Evolutionary conservation across 1,140 invertebrate genomes (phyloP), one percentile per base, ranked within the genome.

Genomic region (Forficula auricularia): DNA sequence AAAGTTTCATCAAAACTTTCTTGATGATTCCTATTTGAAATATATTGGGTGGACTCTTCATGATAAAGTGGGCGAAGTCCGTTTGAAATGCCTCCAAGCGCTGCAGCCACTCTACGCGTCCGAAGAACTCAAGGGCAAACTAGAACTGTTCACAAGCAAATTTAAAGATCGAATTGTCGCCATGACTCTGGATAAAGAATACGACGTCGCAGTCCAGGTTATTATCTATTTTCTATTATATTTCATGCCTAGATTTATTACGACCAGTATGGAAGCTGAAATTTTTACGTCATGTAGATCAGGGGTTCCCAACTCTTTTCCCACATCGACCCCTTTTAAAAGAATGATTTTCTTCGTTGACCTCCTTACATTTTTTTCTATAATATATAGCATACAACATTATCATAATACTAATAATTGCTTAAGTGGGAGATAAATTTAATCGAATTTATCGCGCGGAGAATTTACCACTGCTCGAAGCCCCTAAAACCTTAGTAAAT

Each of bases 1-100:
- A 55, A 92, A 92, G 55, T 97, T 97, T 63, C 92, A 96, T 31
- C 82, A 89, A 46, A 90, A 96, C 61, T 99, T 98, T 58, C 64
- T 90, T 0, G 94, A 98, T 61, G 95, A 99, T 67, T 86, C 90
- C 0, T 99, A 98, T 59, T 67, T 99, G 3, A 99, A 99, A 62
- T 99, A 99, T 55, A 95, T 99, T 53, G 96, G 95, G 42, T 99
- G 96, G 96, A 98, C 91, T 2, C 65, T 99, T 2, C 91, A 95
- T 59, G 92, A 98, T 60, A 96, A 95, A 71, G 82, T 82, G 44
- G 66, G 70, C 4, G 75, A 79, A 36, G 34, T 36, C 8, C 58
- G 76, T 15, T 51, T 73, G 0, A 72, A 73, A 48, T 79, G 77
- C 54, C 53, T 81, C 4, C 82, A 90, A 63, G 87, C 92, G 2